Percentiles rank a stretch among this genome's conserved stretches.
These are phyloP conservation scores for Girardinus metallicus DNA, from an alignment of 2,797 vertebrate species.

Conservation along the genomic window DNA sequence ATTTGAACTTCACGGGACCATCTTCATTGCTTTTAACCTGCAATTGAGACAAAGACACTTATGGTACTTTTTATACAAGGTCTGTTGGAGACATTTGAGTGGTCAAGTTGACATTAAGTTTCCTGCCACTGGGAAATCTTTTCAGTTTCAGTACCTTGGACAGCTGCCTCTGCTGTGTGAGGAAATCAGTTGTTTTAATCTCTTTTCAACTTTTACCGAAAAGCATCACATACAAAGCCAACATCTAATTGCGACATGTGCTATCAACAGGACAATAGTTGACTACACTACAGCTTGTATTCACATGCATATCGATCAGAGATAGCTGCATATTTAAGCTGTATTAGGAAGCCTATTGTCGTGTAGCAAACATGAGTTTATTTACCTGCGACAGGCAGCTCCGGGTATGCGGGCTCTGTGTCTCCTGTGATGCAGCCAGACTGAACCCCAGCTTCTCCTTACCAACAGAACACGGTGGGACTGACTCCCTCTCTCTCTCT, in stretches of 20 bases:
- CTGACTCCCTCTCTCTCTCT: constrained; percentile 22
- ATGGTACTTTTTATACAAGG: not conserved
- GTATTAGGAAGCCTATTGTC: not conserved
- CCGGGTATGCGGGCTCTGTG: constrained; percentile 64
- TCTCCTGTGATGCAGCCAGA: constrained; percentile 69
- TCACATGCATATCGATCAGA: constrained; percentile 36
- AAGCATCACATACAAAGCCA: not conserved
- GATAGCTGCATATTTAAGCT: constrained; percentile 4
- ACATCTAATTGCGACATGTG: not conserved
- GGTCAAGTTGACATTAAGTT: constrained; percentile 5
- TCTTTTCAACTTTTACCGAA: constrained; percentile 52
- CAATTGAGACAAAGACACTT: constrained; percentile 7
- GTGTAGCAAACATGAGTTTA: constrained; percentile 17
- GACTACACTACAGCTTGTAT: not conserved
- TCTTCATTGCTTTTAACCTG: constrained; percentile 41
- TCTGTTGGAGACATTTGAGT: not conserved
- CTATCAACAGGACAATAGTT: constrained; percentile 27
- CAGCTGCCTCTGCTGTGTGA: constrained; percentile 56
- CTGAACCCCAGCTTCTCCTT: constrained; percentile 74
- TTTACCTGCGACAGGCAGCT: constrained; percentile 76
- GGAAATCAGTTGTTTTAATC: constrained; percentile 6
- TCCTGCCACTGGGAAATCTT: not conserved
- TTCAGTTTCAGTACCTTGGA: constrained; percentile 80
- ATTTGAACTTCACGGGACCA: constrained; percentile 10
- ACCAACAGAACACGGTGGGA: constrained; percentile 66